Evolutionary conservation across 2,888 invertebrate species (phyloP), one percentile per base, ranked within the genome.

Genomic region (Blera fallax): DNA sequence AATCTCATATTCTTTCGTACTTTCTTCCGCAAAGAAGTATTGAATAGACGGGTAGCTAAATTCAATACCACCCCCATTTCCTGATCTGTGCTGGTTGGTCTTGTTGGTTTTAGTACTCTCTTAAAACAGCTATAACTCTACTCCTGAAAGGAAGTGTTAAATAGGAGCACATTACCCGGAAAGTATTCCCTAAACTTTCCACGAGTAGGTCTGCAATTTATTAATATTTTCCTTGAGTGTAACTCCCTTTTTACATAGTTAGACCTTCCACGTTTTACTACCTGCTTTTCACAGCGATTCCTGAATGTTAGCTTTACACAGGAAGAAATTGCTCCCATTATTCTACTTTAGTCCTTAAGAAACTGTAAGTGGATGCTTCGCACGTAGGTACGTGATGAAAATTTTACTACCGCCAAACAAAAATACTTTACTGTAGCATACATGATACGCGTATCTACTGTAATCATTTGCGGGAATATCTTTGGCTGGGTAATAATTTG

Each of bases 331-430:
- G n/a, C 21, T 24, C 16, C 18, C 37, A 67, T 67, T 50, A 18
- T 50, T 11, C 34, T 14, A 34, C 21, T 14, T n/a, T 24, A 67
- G 14, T 34, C 52, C 37, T 52, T 37, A 21, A 16, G 52, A 37
- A 67, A 24, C 37, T 3, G 8, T 67, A 52, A 67, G 52, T 52
- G 37, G 34, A 48, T 52, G 52, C 65, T 67, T 52, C 50, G 24
- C 65, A 67, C 65, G 52, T 67, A 34, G 24, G 65, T 34, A 34
- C 65, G 52, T 67, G 65, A 67, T 67, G 52, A 50, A 52, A 52
- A 50, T 48, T 67, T 50, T 67, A 67, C 65, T 50, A 67, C 8
- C 32, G 10, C 6, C 29, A 18, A 16, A 45, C 24, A 29, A 43
- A 27, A 18, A 45, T 45, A 45, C 16, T 10, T 18, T 29, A 16